Base-by-base conservation (phyloP, 2,113 vertebrate genomes). In the Aix galericulata region DNA sequence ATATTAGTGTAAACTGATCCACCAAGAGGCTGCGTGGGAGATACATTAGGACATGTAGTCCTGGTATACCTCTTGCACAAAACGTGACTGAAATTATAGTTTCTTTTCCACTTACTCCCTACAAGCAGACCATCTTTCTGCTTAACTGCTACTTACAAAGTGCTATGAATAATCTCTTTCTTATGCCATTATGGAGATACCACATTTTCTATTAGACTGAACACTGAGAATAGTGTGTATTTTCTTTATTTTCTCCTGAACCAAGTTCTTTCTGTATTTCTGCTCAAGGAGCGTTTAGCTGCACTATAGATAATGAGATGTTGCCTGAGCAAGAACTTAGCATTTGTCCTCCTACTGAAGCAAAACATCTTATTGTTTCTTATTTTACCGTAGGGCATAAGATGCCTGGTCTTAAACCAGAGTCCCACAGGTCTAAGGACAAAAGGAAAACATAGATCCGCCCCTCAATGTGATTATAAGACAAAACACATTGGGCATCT, bases 401-500 rank as follows among this genome's bases (percentile, higher is more conserved):
- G 64, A 94, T 17, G 71, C 31, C 67, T 91, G 26, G 5, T 91
- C 89, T 77, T 86, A 82, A 89, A 64, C 34, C 60, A 5, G 81
- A 90, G 73, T 71, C 88, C 73, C 88, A 68, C 56, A 74, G 73
- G 75, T 80, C 38, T 83, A 44, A 75, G 46, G 82, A 94, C 75
- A 88, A 95, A 94, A 91, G 34, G 76, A 94, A 91, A 91, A 81
- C 59, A 89, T 9, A 74, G 59, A 89, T 86, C 79, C 6, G 1
- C 72, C 60, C 64, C 67, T 83, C 68, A 59, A 89, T 94, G 59
- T n/a, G 76, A 75, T 87, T 60, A 11, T 59, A 71, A 95, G 82
- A 82, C 59, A 74, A 86, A 91, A 80, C 59, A 89, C 78, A 95
- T 89, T 80, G 76, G 67, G 78, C 72, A 91, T 78, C 71, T 91